These are phyloP conservation scores for Numenius arquata DNA, from an alignment of 2,113 vertebrate species.

Conservation along the genomic window DNA sequence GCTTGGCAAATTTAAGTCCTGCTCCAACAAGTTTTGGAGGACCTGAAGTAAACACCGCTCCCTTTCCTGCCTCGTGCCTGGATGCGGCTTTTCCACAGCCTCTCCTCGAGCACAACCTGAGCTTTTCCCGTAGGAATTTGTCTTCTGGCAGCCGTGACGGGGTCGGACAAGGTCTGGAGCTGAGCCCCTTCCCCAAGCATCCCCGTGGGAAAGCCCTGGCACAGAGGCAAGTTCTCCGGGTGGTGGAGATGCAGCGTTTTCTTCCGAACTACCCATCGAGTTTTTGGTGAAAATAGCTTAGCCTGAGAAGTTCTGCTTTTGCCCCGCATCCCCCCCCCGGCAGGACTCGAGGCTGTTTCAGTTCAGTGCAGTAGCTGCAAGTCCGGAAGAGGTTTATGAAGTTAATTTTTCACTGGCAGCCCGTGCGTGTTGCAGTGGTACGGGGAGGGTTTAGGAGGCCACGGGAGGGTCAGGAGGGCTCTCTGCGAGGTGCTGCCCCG, in stretches of 20 bases:
- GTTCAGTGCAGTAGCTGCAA: not conserved
- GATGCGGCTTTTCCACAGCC: not conserved
- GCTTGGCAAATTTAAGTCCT: not conserved
- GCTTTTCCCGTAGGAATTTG: not conserved
- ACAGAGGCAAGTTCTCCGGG: not conserved
- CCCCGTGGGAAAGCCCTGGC: not conserved
- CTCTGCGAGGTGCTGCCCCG: not conserved
- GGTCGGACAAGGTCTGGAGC: not conserved
- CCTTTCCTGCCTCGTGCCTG: not conserved
- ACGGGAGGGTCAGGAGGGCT: fast-evolving
- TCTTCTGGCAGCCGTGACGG: not conserved
- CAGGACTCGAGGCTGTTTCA: not conserved
- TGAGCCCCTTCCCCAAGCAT: not conserved
- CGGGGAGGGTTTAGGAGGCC: not conserved
- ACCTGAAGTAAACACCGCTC: not conserved
- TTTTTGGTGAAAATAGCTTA: not conserved
- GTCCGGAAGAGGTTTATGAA: not conserved
- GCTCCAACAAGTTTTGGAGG: not conserved
- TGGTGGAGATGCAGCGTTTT: fast-evolving
- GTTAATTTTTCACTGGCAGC: not conserved
- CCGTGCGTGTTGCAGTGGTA: fast-evolving
- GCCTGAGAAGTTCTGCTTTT: not conserved
- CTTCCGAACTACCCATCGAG: not conserved
- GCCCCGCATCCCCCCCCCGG: fast-evolving
- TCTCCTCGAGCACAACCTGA: not conserved